Percentiles rank a stretch among this genome's conserved stretches.
Conservation (phyloP, 2,113 vertebrate genomes). For the Actinemys pallida region DNA sequence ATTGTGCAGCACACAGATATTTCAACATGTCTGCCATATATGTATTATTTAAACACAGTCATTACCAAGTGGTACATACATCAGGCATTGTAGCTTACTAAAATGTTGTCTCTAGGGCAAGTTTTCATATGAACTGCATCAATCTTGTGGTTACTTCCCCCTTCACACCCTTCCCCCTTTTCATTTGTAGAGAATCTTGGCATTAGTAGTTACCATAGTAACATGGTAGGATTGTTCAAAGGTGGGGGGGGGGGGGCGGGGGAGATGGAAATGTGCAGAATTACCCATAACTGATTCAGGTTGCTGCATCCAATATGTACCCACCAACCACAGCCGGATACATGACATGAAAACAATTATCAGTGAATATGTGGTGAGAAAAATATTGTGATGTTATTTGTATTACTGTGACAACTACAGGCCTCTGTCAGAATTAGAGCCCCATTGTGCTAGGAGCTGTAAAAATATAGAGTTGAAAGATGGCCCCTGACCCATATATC, state of each 20-base stretch:
- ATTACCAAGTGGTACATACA: constrained; percentile 7
- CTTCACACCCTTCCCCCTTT: neutral
- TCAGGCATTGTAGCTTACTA: neutral
- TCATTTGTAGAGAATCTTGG: constrained; percentile 53
- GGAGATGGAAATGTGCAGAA: neutral
- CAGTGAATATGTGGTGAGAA: neutral
- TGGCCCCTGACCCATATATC: neutral
- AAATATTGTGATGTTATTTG: rapidly evolving
- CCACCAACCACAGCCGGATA: neutral
- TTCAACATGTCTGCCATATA: constrained; percentile 9
- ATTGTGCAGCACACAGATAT: neutral
- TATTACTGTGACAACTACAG: neutral
- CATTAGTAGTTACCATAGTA: constrained; percentile 57
- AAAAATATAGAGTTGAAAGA: neutral
- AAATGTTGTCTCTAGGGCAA: constrained; percentile 32
- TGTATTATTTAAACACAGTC: constrained; percentile 59
- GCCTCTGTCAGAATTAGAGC: rapidly evolving
- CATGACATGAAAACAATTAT: neutral
- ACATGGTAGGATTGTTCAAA: constrained; percentile 42
- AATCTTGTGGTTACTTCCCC: constrained; percentile 39
- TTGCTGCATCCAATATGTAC: neutral
- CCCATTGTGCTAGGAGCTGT: neutral
- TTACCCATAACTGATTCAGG: neutral
- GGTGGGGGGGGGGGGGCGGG: neutral
- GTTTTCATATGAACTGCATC: constrained; percentile 57